Percentiles rank a stretch among this genome's conserved stretches.
These are phyloP conservation scores for Taurulus bubalis DNA, from an alignment of 2,113 vertebrate genomes.

Conservation along the genomic window DNA sequence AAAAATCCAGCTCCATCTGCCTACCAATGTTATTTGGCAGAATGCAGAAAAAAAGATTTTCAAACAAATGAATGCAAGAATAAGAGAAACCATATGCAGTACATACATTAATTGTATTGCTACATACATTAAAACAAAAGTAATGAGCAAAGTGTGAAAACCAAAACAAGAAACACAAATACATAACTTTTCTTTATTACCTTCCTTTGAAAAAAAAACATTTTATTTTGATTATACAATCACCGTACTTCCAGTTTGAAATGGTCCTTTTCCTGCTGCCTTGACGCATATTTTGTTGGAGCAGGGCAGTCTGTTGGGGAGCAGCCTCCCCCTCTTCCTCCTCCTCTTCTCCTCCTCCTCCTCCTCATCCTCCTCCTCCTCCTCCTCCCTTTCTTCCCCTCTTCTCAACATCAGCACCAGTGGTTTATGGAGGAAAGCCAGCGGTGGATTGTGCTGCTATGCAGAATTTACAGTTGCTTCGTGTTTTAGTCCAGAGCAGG, in stretches of 20 bases:
- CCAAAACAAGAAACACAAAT: background rate
- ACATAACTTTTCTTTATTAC: background rate
- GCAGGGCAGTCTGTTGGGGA: constrained; percentile 47
- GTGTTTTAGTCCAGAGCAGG: background rate
- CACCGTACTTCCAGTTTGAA: constrained; percentile 1
- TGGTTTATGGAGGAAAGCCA: constrained; percentile 67
- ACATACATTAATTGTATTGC: background rate
- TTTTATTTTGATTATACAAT: constrained; percentile 30
- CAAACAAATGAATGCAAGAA: background rate
- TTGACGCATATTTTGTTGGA: constrained; percentile 44
- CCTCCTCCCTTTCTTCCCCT: constrained; percentile 36
- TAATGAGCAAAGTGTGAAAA: background rate
- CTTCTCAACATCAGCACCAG: constrained; percentile 76
- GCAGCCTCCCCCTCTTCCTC: background rate
- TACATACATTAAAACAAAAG: background rate
- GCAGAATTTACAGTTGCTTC: constrained; percentile 58
- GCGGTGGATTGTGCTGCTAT: constrained; percentile 69
- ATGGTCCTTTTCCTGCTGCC: background rate
- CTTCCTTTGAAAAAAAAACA: background rate
- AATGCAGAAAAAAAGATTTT: too few species aligned
- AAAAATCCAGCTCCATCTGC: background rate
- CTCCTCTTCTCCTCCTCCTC: background rate
- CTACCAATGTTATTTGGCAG: too few species aligned
- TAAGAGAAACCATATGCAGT: background rate
- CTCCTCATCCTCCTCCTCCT: constrained; percentile 10